Evolutionary conservation across 2,888 invertebrate genomes (phyloP).

Genomic region (Therioaphis trifolii): DNA sequence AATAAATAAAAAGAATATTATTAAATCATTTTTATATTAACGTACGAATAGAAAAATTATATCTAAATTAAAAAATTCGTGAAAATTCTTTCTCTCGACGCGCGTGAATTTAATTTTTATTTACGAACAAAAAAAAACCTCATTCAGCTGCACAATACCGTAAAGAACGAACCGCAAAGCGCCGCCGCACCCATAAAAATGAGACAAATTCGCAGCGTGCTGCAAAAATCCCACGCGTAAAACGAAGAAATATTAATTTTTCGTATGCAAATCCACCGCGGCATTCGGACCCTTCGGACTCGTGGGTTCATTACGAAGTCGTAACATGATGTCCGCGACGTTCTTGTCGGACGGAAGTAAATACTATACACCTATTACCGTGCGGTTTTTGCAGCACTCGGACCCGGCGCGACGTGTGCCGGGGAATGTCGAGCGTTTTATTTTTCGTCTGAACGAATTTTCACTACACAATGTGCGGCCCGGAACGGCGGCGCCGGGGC

Average conservation of each 20-base stretch:
- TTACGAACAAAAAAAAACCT: not conserved
- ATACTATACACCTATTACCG: not conserved
- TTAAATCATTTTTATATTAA: too few relatives aligned
- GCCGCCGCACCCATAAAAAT: not conserved
- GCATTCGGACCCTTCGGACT: constrained; percentile 7
- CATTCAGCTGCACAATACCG: too few relatives aligned
- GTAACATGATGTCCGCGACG: constrained; percentile 41
- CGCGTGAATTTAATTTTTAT: not conserved
- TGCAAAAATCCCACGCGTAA: constrained; percentile 1
- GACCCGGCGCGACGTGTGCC: not conserved
- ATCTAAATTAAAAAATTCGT: too few relatives aligned
- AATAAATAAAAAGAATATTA: not conserved
- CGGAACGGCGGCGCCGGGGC: not conserved
- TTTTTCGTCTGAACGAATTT: constrained; percentile 27
- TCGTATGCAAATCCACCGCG: constrained; percentile 14
- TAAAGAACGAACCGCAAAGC: not conserved
- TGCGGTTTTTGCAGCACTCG: not conserved
- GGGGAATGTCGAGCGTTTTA: constrained; percentile 24
- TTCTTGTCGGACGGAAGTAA: constrained; percentile 3
- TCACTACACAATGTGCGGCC: too few relatives aligned
- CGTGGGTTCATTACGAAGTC: constrained; percentile 42
- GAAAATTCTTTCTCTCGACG: too few relatives aligned
- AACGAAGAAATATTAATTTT: constrained; percentile 36
- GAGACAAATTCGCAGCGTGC: not conserved
- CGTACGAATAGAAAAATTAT: too few relatives aligned